Percentiles rank a stretch among this genome's conserved stretches.
phyloP scores from a whole-genome alignment of 2,113 vertebrate genomes.

The Megaleporinus macrocephalus region DNA sequence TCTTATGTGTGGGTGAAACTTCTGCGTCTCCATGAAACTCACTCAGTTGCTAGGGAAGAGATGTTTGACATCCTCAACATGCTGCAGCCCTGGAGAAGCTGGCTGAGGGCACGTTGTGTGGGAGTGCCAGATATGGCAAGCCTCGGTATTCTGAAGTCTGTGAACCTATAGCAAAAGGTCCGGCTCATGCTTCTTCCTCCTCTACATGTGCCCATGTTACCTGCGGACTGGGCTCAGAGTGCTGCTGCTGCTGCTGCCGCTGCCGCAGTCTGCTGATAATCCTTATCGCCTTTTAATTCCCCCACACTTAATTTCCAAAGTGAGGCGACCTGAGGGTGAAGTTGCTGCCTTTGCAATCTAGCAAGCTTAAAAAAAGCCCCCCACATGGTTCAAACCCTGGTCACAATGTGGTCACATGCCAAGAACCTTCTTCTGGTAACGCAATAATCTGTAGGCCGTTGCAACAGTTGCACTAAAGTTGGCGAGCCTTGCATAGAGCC shows the following conservation, averaged over 20 bases:
- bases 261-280: constrained; percentile 36
- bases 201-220: not conserved
- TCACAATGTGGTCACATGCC: not conserved
- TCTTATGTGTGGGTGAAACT: constrained; percentile 24
- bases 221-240: constrained; percentile 35
- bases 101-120: constrained; percentile 18
- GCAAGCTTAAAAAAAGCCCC: not conserved
- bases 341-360: constrained; percentile 21
- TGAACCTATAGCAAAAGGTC: constrained; percentile 32
- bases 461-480: not conserved
- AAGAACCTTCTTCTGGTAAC: constrained; percentile 13
- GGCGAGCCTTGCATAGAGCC: not conserved
- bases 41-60: constrained; percentile 28
- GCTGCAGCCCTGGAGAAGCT: constrained; percentile 15
- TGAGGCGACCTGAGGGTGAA: constrained; percentile 10
- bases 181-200: not conserved
- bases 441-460: not conserved
- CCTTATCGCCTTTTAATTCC: constrained; percentile 40
- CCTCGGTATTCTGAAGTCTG: constrained; percentile 32
- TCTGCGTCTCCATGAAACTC: constrained; percentile 2
- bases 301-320: constrained; percentile 9
- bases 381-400: constrained; percentile 22
- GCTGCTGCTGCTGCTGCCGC: constrained; percentile 22
- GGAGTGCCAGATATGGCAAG: constrained; percentile 29
- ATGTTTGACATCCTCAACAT: constrained; percentile 36